A percentile compares a stretch with the other conserved stretches of the same genome.
These are phyloP conservation scores for Eupristina koningsbergeri DNA, from an alignment of 1,140 invertebrate genomes.

Conservation along the genomic window DNA sequence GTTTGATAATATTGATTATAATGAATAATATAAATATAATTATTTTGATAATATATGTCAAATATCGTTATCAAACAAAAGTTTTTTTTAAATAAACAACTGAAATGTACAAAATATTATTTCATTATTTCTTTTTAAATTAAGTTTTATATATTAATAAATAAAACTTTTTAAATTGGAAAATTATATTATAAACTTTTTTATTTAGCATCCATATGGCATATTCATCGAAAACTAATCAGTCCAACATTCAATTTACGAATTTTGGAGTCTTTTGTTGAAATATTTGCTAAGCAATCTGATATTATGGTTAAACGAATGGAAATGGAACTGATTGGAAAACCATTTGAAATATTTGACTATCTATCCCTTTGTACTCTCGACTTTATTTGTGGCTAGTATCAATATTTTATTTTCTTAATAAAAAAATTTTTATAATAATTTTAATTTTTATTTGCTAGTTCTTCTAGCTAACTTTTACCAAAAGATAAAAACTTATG, in stretches of 20 bases:
- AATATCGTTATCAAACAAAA: too few species aligned
- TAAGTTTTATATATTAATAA: too few species aligned
- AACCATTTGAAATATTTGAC: slow-evolving; percentile 77
- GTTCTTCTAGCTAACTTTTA: too few species aligned
- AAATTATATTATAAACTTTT: background rate
- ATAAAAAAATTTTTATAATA: slow-evolving; percentile 15
- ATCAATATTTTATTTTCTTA: slow-evolving; percentile 41
- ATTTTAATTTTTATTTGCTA: too few species aligned
- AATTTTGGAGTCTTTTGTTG: slow-evolving; percentile 83
- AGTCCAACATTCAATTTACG: slow-evolving; percentile 85
- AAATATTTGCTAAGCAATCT: slow-evolving; percentile 81
- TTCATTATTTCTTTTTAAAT: too few species aligned
- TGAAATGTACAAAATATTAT: too few species aligned
- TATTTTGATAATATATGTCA: too few species aligned
- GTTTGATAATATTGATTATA: too few species aligned
- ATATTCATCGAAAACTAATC: slow-evolving; percentile 78
- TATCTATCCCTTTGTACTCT: slow-evolving; percentile 80
- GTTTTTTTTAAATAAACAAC: too few species aligned
- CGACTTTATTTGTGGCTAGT: slow-evolving; percentile 83
- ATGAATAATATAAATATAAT: too few species aligned
- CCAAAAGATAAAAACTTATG: too few species aligned
- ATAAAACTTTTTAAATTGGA: too few species aligned
- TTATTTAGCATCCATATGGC: slow-evolving; percentile 79
- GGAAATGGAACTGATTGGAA: slow-evolving; percentile 64
- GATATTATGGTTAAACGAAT: slow-evolving; percentile 76